Evolutionary conservation across 1,140 invertebrate genomes (phyloP).

Genomic region (Oreohelix idahoensis): DNA sequence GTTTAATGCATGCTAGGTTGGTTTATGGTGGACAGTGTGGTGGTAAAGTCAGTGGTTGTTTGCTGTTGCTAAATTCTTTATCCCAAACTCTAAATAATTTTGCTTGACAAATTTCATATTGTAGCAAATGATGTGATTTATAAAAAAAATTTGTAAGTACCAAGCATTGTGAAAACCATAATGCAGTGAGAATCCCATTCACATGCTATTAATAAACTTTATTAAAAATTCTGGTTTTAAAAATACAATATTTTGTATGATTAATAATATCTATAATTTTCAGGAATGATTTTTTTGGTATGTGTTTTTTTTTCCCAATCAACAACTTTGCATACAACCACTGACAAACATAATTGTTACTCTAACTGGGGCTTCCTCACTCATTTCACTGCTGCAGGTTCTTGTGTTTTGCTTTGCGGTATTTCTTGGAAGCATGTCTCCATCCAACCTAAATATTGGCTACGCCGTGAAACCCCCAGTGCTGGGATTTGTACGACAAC

Average conservation of each 20-base stretch:
- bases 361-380: not conserved
- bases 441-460: conserved; percentile 68
- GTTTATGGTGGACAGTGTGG: no score
- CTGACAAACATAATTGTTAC: not conserved
- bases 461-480: conserved; percentile 54
- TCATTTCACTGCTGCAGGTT: conserved; percentile 63
- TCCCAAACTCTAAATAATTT: not conserved
- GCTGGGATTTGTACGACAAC: conserved; percentile 34
- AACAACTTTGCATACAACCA: not conserved
- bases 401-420: conserved; percentile 73
- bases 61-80: not conserved
- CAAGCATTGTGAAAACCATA: no score
- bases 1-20: not conserved
- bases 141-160: no score
- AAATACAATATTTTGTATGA: no score
- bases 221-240: no score
- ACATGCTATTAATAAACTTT: no score
- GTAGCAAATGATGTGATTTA: no score
- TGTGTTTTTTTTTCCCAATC: no score
- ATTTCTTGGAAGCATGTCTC: conserved; percentile 71
- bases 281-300: no score
- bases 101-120: no score
- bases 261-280: no score
- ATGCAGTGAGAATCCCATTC: no score
- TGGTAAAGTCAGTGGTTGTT: not conserved